Conservation (phyloP, 2,888 invertebrate genomes). For the Drosophila barbarae region DNA sequence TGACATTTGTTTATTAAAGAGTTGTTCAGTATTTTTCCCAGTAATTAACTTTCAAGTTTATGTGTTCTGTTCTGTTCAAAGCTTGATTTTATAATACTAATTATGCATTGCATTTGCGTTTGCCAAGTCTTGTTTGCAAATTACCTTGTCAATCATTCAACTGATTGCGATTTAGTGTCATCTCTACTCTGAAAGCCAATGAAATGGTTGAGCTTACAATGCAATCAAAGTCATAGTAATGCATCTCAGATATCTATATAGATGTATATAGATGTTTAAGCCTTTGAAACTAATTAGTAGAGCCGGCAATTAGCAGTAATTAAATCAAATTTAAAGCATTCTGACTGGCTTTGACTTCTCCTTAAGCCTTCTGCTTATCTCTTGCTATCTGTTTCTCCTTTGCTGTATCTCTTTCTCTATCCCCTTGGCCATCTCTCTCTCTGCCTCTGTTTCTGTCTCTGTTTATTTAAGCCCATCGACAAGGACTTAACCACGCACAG, state of each 20-base stretch:
- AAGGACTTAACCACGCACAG: constrained; percentile 59
- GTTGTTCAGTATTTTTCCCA: not conserved
- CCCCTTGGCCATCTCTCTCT: not conserved
- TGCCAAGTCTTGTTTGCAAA: constrained; percentile 17
- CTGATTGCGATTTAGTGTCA: constrained; percentile 5
- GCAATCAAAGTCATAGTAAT: not conserved
- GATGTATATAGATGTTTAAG: not conserved
- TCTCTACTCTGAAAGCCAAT: not conserved
- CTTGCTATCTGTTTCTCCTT: not conserved
- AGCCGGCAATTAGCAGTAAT: constrained; percentile 62
- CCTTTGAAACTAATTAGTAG: constrained; percentile 54
- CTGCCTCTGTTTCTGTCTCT: constrained; percentile 22
- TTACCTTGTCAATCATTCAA: constrained; percentile 19
- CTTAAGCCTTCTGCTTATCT: not conserved
- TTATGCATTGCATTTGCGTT: constrained; percentile 11
- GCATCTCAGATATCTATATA: not conserved
- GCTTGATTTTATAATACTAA: constrained; percentile 2
- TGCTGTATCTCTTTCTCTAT: not conserved
- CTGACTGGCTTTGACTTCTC: constrained; percentile 1
- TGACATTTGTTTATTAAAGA: not conserved
- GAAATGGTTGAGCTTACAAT: constrained; percentile 6
- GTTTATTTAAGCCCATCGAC: constrained; percentile 56
- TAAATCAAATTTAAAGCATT: constrained; percentile 64
- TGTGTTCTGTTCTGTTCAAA: not conserved
- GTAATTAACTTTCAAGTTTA: not conserved